Evolutionary conservation across 2,797 vertebrate genomes (phyloP).

Genomic region (Arremon brunneinucha): DNA sequence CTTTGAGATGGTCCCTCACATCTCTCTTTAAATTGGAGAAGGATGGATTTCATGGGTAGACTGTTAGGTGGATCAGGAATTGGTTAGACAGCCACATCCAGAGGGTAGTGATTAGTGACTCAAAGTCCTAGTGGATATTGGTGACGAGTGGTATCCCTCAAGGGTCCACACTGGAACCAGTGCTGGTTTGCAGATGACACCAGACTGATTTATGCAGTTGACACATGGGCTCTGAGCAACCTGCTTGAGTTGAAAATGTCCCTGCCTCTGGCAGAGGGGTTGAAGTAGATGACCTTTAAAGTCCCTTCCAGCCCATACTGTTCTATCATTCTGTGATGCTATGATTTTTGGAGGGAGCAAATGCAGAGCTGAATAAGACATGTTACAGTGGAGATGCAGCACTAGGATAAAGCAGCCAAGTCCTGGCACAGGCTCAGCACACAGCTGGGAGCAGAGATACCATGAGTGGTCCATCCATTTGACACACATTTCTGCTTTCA

Average conservation of each 20-base stretch:
- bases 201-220: not conserved
- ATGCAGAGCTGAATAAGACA: not conserved
- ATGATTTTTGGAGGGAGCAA: not conserved
- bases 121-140: fast-evolving
- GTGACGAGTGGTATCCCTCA: not conserved
- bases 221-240: not conserved
- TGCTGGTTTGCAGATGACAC: not conserved
- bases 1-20: not conserved
- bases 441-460: not conserved
- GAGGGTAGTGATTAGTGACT: not conserved
- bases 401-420: not conserved
- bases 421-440: not conserved
- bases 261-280: not conserved
- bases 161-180: not conserved
- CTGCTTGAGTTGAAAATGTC: not conserved
- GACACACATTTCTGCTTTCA: not conserved
- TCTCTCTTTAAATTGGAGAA: not conserved
- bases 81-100: not conserved
- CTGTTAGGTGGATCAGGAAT: not conserved
- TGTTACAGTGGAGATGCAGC: not conserved
- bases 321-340: not conserved
- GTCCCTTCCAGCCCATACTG: not conserved
- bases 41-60: not conserved
- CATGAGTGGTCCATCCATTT: not conserved
- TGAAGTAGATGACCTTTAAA: not conserved